Evolutionary conservation across 2,888 invertebrate genomes (phyloP), one percentile per base, ranked within the genome.

Genomic region (Habrosyne pyritoides): DNA sequence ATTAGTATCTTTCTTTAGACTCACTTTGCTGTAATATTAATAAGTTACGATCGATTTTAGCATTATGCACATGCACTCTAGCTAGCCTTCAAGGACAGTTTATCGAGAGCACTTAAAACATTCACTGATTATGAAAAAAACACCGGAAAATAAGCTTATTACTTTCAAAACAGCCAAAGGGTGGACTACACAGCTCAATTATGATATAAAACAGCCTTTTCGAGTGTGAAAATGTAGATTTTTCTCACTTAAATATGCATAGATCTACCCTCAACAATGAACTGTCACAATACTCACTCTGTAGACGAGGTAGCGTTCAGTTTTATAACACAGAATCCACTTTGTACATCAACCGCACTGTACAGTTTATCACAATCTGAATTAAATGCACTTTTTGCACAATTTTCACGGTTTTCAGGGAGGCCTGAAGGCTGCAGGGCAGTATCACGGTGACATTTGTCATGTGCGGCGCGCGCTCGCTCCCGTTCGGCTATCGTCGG

Each of bases 371-470:
- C 79, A 72, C 73, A 65, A 53, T 59, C 56, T 55, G 56, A 54
- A 56, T 64, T 53, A 36, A 53, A 75, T 78, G 78, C 83, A 83
- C 82, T 81, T 76, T 75, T 76, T 63, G 56, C 65, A 63, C 58
- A 73, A 73, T 81, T 84, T 82, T 74, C 81, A 77, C 81, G 69
- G 78, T 77, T 89, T 90, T 89, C 86, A 88, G 87, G 79, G 79
- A 79, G 77, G 81, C 83, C 86, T 86, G 89, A 86, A 86, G 85
- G 84, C 86, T 87, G 83, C 84, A 77, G 86, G 83, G 75, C 83
- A 79, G 82, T 83, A 79, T 78, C 84, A 76, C 89, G 82, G 73
- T 91, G 92, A 90, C 91, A 89, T 81, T 85, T 91, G 89, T 86
- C 91, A 89, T 85, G 84, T 84, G 85, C 79, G 79, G 83, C 73